Conservation (phyloP, 1,140 invertebrate genomes). For the Pseudoatta argentina region DNA sequence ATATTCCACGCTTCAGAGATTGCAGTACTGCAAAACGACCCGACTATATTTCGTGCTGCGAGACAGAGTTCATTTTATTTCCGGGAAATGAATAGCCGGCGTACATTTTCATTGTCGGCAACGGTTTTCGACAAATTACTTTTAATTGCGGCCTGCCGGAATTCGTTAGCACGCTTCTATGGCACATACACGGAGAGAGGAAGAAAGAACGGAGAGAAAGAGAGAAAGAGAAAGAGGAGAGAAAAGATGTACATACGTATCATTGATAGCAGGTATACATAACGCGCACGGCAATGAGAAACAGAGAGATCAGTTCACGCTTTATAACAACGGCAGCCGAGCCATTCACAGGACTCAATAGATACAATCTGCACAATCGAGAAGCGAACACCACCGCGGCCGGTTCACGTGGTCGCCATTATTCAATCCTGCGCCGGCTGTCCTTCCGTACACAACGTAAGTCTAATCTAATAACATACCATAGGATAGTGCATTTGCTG, state of each 20-base stretch:
- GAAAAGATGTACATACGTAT: not conserved
- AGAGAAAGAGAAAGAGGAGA: not conserved
- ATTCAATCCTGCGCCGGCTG: slow-evolving; percentile 44
- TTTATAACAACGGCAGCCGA: slow-evolving; percentile 59
- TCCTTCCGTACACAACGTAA: slow-evolving; percentile 22
- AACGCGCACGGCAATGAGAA: slow-evolving; percentile 22
- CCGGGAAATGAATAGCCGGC: slow-evolving; percentile 46
- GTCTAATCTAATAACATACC: slow-evolving; percentile 43
- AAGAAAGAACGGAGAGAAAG: not conserved
- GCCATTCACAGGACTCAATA: slow-evolving; percentile 71
- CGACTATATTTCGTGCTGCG: slow-evolving; percentile 35
- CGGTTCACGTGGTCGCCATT: slow-evolving; percentile 54
- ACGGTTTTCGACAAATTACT: slow-evolving; percentile 60
- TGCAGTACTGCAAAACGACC: slow-evolving; percentile 43
- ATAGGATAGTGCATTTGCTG: not conserved
- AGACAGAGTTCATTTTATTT: slow-evolving; percentile 47
- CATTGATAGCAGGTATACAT: slow-evolving; percentile 20
- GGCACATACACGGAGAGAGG: not conserved
- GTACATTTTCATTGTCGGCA: slow-evolving; percentile 60
- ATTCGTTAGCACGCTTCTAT: slow-evolving; percentile 61
- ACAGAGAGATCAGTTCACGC: slow-evolving; percentile 55
- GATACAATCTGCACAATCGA: slow-evolving; percentile 68
- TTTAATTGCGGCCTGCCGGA: slow-evolving; percentile 59
- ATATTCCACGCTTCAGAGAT: slow-evolving; percentile 35
- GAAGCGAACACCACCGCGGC: slow-evolving; percentile 51